Conservation (phyloP, 2,888 invertebrate species). For the Acronicta psi region DNA sequence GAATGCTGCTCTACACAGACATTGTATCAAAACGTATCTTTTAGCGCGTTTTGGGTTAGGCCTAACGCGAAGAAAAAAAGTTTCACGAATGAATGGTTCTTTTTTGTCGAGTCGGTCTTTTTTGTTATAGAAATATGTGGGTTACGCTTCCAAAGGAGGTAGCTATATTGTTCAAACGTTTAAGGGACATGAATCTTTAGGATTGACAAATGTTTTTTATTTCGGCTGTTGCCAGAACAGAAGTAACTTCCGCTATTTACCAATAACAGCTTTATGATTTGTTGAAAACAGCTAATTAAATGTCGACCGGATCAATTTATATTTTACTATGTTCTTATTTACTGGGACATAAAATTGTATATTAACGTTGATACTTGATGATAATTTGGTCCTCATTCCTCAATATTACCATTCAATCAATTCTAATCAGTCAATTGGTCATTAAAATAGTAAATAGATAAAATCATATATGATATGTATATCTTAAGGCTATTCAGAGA, state of each 20-base stretch:
- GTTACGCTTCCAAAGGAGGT: slow-evolving; percentile 6
- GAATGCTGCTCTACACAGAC: slow-evolving; percentile 51
- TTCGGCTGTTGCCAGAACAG: background rate
- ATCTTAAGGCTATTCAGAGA: too few species aligned
- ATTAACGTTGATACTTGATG: too few species aligned
- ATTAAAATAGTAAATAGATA: too few species aligned
- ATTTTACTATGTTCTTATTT: slow-evolving; percentile 13
- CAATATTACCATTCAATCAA: too few species aligned
- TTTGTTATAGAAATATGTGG: slow-evolving; percentile 17
- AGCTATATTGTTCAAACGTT: slow-evolving; percentile 4
- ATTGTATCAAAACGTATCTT: slow-evolving; percentile 38
- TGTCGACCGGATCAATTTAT: slow-evolving; percentile 13
- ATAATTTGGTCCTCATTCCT: too few species aligned
- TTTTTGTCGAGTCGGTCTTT: slow-evolving; percentile 13
- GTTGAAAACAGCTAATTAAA: slow-evolving; percentile 2
- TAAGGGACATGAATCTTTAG: background rate
- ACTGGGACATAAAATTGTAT: too few species aligned
- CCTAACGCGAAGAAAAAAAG: slow-evolving; percentile 11
- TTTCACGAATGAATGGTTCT: slow-evolving; percentile 4
- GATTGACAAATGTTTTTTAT: slow-evolving; percentile 1
- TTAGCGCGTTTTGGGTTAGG: slow-evolving; percentile 35
- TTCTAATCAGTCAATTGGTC: too few species aligned
- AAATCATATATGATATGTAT: too few species aligned
- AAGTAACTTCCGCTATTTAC: background rate
- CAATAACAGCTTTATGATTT: slow-evolving; percentile 2